A percentile compares a stretch with the other conserved stretches of the same genome.
phyloP scores from a whole-genome alignment of 2,888 invertebrate genomes.

The Achlya flavicornis region DNA sequence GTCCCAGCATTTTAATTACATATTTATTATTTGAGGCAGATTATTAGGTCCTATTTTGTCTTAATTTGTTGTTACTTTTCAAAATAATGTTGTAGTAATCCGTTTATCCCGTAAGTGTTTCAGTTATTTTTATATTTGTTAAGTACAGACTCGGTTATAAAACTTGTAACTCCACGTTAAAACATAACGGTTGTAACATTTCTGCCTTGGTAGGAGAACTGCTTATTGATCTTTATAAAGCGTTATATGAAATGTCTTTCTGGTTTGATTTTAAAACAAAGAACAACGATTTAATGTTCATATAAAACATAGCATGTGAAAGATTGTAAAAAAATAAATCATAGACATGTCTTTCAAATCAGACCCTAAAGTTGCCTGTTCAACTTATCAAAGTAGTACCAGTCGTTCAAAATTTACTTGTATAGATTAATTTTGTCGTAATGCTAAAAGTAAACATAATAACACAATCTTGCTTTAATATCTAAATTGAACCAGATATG shows the following conservation, averaged over 20 bases:
- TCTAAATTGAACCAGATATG: slow-evolving; percentile 3
- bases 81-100: too few relatives aligned
- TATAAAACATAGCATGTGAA: not conserved
- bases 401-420: too few relatives aligned
- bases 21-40: too few relatives aligned
- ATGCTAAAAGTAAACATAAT: not conserved
- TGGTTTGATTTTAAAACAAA: not conserved
- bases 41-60: too few relatives aligned
- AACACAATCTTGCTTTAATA: not conserved
- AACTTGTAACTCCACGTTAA: not conserved
- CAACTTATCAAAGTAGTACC: too few relatives aligned
- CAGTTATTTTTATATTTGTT: not conserved
- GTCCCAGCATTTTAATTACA: too few relatives aligned
- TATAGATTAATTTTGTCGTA: not conserved
- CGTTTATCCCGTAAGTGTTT: not conserved
- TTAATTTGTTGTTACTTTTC: too few relatives aligned
- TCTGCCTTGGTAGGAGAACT: not conserved
- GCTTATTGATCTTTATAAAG: not conserved
- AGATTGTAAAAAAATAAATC: too few relatives aligned
- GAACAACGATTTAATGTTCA: not conserved
- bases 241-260: not conserved
- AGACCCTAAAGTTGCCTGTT: too few relatives aligned
- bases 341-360: too few relatives aligned
- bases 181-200: slow-evolving; percentile 1
- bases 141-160: not conserved